Evolutionary conservation across 2,797 vertebrate species (phyloP), one percentile per base, ranked within the genome.

Genomic region (Oreortyx pictus): DNA sequence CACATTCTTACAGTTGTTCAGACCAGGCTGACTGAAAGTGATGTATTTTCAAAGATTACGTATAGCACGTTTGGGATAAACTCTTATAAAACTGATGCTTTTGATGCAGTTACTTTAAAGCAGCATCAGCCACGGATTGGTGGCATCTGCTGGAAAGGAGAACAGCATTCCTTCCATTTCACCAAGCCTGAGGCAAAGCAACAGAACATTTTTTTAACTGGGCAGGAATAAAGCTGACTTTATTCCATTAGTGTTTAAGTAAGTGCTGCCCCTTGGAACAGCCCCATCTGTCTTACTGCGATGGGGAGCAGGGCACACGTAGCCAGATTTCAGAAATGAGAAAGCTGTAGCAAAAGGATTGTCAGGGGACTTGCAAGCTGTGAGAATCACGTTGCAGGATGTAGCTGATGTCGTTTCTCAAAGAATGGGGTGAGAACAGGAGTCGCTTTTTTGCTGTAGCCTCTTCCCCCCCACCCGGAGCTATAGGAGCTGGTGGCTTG

Each of bases 151-250:
- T 39, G 64, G 43, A 33, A 94, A 37, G 31, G 19, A 77, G 44
- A 86, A 50, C 4, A 5, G 13, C 16, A 64, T 14, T 84, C n/a
- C 54, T 85, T 57, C 50, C 17, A 9, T 82, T 85, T 81, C 50
- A 43, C 11, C 44, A 75, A 93, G 60, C 52, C 60, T 25, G 11
- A 76, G 64, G 57, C 62, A 91, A 75, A 96, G 44, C 33, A 84
- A 73, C 44, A 67, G 39, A 70, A 41, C 8, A 52, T 22, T 47
- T 43, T 75, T 84, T 73, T 52, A 31, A 64, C 27, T 61, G 59
- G 9, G 39, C 39, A 81, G 33, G 59, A 92, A 74, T 82, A 91
- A 94, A 90, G 54, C 66, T 14, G 20, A 86, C 43, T 81, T 89
- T 60, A 68, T 89, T 82, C 73, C 49, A 78, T n/a, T 3, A 54